Percentiles rank a stretch among this genome's conserved stretches.
Evolutionary conservation across 92 coral and sea anemone genomes (phyloP).

Genomic region (Pocillopora meandrina): DNA sequence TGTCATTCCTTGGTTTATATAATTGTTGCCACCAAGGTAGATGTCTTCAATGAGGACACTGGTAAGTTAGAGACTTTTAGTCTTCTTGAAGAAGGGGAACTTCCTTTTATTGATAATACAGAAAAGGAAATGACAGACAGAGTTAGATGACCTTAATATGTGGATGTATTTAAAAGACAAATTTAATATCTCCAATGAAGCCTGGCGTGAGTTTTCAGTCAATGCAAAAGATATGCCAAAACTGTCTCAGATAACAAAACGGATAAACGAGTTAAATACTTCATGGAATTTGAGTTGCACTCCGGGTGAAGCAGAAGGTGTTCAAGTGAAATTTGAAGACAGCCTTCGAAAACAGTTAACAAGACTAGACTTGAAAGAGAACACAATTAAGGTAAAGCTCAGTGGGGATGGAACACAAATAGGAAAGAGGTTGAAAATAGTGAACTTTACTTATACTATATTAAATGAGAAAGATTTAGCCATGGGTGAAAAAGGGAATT

Average conservation of each 20-base stretch:
- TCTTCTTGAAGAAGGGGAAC: constrained; percentile 32
- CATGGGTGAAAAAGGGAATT: constrained; percentile 53
- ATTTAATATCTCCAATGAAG: constrained; percentile 40
- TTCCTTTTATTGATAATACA: background rate
- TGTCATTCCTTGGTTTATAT: constrained; percentile 36
- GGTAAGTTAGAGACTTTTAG: constrained; percentile 27
- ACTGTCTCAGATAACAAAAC: constrained; percentile 18
- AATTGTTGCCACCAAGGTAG: constrained; percentile 39
- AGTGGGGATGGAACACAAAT: constrained; percentile 22
- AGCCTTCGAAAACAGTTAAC: background rate
- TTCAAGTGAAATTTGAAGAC: constrained; percentile 45
- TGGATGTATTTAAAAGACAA: constrained; percentile 35
- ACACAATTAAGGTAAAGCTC: constrained; percentile 24
- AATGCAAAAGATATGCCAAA: constrained; percentile 26
- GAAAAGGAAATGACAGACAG: constrained; percentile 38
- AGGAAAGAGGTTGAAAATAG: constrained; percentile 54
- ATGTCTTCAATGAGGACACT: constrained; percentile 45
- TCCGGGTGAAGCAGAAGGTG: constrained; percentile 48
- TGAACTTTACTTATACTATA: constrained; percentile 53
- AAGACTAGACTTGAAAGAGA: too few species aligned
- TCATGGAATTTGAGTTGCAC: constrained; percentile 45
- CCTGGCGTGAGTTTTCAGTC: constrained; percentile 51
- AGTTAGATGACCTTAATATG: constrained; percentile 49
- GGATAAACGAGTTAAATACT: constrained; percentile 24
- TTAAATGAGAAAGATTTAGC: constrained; percentile 62